Evolutionary conservation across 1,140 invertebrate species (phyloP).

Genomic region (Stegodyphus mimosarum): DNA sequence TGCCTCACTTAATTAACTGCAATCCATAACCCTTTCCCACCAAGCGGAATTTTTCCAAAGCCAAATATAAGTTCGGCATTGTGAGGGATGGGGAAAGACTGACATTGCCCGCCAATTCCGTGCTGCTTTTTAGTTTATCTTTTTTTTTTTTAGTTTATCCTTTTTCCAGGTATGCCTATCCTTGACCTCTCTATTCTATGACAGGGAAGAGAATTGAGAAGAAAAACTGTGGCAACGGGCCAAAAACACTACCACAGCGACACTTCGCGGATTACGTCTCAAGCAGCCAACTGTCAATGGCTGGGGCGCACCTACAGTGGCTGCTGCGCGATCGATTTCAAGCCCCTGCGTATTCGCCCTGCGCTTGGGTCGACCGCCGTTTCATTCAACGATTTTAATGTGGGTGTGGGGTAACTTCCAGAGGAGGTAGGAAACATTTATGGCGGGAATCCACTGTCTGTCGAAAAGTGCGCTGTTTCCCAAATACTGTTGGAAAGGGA

Average conservation of each 20-base stretch:
- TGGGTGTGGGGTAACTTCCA: neutral
- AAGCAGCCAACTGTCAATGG: slow-evolving; percentile 53
- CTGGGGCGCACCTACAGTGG: slow-evolving; percentile 12
- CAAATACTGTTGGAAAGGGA: too few species aligned
- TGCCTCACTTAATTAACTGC: too few species aligned
- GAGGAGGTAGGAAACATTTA: neutral
- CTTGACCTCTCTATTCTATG: slow-evolving; percentile 37
- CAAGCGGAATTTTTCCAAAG: too few species aligned
- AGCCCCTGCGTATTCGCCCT: too few species aligned
- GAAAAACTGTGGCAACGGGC: slow-evolving; percentile 52
- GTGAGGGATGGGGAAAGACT: too few species aligned
- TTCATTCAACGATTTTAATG: too few species aligned
- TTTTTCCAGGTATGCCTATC: slow-evolving; percentile 22
- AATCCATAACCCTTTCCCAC: too few species aligned
- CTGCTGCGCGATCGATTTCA: too few species aligned
- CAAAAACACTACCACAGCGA: slow-evolving; percentile 43
- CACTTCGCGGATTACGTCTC: slow-evolving; percentile 43
- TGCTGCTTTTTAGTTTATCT: neutral
- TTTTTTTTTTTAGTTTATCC: neutral
- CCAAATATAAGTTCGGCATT: too few species aligned
- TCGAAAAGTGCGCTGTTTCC: neutral
- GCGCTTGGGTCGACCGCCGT: too few species aligned
- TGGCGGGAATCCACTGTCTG: neutral
- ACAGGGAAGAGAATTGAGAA: slow-evolving; percentile 6
- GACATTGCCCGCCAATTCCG: too few species aligned